Conservation (phyloP, 2,888 invertebrate genomes). For the Notocelia uddmanniana region DNA sequence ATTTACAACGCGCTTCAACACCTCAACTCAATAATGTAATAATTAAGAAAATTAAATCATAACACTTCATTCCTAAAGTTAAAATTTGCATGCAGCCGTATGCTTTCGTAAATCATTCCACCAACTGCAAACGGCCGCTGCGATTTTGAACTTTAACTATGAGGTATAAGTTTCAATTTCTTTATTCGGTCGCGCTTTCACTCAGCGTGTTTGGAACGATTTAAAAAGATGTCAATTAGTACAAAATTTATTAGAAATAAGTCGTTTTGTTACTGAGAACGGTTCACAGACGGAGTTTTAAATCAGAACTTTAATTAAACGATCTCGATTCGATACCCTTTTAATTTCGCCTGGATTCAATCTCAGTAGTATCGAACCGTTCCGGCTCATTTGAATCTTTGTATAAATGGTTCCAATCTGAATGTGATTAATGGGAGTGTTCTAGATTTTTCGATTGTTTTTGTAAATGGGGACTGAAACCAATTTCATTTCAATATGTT, state of each 20-base stretch:
- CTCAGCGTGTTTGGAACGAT: not conserved
- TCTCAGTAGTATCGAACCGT: slow-evolving; percentile 37
- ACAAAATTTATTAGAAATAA: not conserved
- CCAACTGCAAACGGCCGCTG: not conserved
- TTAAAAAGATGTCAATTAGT: not conserved
- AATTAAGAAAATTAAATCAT: not conserved
- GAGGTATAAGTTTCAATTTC: slow-evolving; percentile 4
- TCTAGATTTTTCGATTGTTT: slow-evolving; percentile 29
- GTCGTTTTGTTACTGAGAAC: not conserved
- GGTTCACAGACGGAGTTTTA: slow-evolving; percentile 29
- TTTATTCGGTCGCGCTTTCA: not conserved
- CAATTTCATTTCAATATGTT: no score
- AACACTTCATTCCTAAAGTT: not conserved
- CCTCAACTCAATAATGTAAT: not conserved
- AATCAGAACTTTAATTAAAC: slow-evolving; percentile 45
- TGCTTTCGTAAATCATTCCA: not conserved
- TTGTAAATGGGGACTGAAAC: slow-evolving; percentile 23
- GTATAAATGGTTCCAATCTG: slow-evolving; percentile 34
- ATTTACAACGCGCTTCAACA: slow-evolving; percentile 6
- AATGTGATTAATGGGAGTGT: slow-evolving; percentile 41
- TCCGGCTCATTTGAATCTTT: slow-evolving; percentile 42
- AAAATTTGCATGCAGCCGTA: slow-evolving; percentile 6
- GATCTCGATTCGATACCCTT: slow-evolving; percentile 44
- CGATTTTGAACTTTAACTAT: not conserved
- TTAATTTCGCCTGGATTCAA: slow-evolving; percentile 40